A percentile compares a stretch with the other conserved stretches of the same genome.
Evolutionary conservation across 1,140 invertebrate genomes (phyloP).

Genomic region (Drosophila pachea): DNA sequence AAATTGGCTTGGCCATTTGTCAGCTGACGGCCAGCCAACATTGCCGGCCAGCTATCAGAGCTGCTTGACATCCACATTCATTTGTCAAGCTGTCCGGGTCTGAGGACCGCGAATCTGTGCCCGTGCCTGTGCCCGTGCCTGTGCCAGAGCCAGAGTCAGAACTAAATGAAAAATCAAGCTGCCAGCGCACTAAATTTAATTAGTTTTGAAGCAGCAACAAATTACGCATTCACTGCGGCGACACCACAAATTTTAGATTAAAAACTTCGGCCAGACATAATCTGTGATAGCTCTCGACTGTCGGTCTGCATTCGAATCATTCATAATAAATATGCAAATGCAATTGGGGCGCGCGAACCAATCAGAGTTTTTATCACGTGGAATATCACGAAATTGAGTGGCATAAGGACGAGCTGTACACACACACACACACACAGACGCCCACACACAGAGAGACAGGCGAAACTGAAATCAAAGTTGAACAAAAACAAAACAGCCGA

Average conservation of each 20-base stretch:
- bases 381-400: conserved; percentile 73
- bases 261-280: conserved; percentile 42
- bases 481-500: conserved; percentile 48
- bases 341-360: conserved; percentile 51
- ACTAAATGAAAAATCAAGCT: conserved; percentile 47
- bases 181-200: conserved; percentile 59
- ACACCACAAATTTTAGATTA: conserved; percentile 38
- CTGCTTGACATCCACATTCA: conserved; percentile 69
- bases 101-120: conserved; percentile 55
- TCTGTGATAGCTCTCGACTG: neutral
- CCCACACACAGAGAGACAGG: conserved; percentile 5
- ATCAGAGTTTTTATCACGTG: conserved; percentile 78
- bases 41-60: conserved; percentile 68
- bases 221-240: conserved; percentile 54
- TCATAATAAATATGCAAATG: conserved; percentile 72
- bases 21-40: conserved; percentile 48
- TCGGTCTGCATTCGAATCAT: conserved; percentile 44
- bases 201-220: conserved; percentile 53
- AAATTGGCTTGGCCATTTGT: conserved; percentile 68
- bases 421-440: conserved; percentile 18
- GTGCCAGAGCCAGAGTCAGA: conserved; percentile 14
- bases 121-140: too few relatives aligned
- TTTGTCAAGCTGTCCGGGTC: conserved; percentile 68
- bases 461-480: conserved; percentile 52
- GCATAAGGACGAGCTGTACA: conserved; percentile 39